Base-by-base conservation (phyloP, 30 jellyfish, hydroid and myxozoan species). In the Hydractinia symbiolongicarpus region DNA sequence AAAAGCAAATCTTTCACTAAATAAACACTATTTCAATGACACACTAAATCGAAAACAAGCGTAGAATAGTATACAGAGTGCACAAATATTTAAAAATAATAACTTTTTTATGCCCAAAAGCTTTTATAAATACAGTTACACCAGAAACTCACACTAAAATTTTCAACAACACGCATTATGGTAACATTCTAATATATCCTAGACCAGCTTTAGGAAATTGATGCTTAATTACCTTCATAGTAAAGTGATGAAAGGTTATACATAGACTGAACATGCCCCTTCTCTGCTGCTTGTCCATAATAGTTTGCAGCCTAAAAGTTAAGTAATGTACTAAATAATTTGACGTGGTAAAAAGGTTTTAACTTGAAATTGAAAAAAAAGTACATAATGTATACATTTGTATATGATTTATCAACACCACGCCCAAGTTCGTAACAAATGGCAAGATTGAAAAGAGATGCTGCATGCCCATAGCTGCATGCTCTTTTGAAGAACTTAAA, bases 361-460 rank as follows among this genome's bases (percentile, higher is more conserved):
- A 30, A 30, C 44, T 30, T 30, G 2, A 30, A 30, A 30, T 30
- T 30, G 44, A 30, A 2, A 30, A 30, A 30, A 30, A 30, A 2
- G n/a, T n/a, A n/a, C n/a, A n/a, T n/a, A n/a, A 30, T 30, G 44
- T 30, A 30, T 77, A 77, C 85, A 79, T 77, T 77, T 55, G 50
- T 66, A 5, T 9, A 61, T 9, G 85, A 77, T 7, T n/a, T 44
- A 1, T 77, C 55, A 5, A 58, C 54, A 9, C 85, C 85, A 52
- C 0, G 85, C 0, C 85, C 85, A 53, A 77, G 53, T 54, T 77
- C 85, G 60, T 77, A 77, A 58, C 85, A 54, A 15, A 77, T 61
- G 40, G 66, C 85, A 55, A 54, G 54, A 77, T 77, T 77, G 50
- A 9, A 77, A 19, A 55, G 58, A 8, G 82, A 52, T 13, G 78